Evolutionary conservation across 2,113 vertebrate genomes (phyloP).

Genomic region (Ornithorhynchus anatinus): DNA sequence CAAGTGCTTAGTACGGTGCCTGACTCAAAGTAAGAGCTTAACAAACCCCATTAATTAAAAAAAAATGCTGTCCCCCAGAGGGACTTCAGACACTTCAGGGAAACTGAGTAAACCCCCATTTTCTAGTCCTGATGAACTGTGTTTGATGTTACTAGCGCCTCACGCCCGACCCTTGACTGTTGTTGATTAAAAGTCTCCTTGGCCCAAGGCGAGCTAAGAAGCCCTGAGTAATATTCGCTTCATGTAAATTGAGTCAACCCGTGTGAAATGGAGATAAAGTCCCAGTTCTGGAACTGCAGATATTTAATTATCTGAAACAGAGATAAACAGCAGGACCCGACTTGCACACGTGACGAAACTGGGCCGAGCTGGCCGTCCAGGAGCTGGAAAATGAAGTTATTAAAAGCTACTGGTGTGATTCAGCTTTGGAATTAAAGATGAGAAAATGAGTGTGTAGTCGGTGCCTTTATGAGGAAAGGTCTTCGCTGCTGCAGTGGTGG

Average conservation of each 20-base stretch:
- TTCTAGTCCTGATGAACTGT: not conserved
- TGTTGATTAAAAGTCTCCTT: not conserved
- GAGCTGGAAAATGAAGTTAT: not conserved
- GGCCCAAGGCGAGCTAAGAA: not conserved
- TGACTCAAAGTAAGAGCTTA: too few species aligned
- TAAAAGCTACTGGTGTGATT: not conserved
- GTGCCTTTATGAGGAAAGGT: not conserved
- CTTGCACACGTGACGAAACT: not conserved
- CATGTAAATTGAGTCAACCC: not conserved
- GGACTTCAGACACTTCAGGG: not conserved
- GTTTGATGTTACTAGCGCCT: not conserved
- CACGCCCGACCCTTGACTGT: not conserved
- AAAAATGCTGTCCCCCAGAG: not conserved
- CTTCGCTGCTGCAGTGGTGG: not conserved
- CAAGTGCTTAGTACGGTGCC: too few species aligned
- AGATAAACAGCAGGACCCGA: conserved; percentile 3
- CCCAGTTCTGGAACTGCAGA: not conserved
- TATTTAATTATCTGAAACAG: conserved; percentile 24
- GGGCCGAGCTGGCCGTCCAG: not conserved
- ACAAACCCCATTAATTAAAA: too few species aligned
- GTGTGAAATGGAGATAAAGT: conserved; percentile 15
- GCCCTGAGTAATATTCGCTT: not conserved
- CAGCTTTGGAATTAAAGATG: not conserved
- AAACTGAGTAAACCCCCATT: too few species aligned
- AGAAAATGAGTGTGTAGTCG: not conserved